A percentile compares a stretch with the other conserved stretches of the same genome.
Evolutionary conservation across 2,113 vertebrate species (phyloP).

Genomic region (Ascaphus truei): DNA sequence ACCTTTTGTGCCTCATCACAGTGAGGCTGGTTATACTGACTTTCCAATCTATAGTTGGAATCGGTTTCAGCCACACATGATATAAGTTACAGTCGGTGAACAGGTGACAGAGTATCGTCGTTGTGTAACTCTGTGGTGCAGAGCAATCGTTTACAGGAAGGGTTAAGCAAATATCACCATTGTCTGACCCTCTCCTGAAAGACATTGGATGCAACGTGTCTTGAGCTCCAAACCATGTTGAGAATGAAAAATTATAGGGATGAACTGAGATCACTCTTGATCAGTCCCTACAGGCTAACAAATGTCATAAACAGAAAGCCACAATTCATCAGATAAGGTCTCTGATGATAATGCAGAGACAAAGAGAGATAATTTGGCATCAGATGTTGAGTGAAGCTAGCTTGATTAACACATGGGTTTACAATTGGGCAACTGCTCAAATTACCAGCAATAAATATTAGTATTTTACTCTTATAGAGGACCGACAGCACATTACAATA

Average conservation of each 20-base stretch:
- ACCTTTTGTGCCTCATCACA: too few species aligned
- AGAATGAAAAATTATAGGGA: constrained; percentile 27
- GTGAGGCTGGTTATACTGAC: too few species aligned
- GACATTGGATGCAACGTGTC: not conserved
- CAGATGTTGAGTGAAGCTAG: constrained; percentile 26
- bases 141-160: too few species aligned
- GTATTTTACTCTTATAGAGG: too few species aligned
- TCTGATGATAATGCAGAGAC: constrained; percentile 2
- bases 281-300: constrained; percentile 29
- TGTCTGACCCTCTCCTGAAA: not conserved
- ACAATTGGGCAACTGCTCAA: not conserved
- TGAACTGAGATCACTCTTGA: constrained; percentile 28
- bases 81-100: too few species aligned
- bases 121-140: too few species aligned
- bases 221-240: constrained; percentile 15
- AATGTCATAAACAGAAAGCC: constrained; percentile 28
- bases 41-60: too few species aligned
- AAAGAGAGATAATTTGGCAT: constrained; percentile 26
- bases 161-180: too few species aligned
- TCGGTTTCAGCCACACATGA: too few species aligned
- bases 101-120: too few species aligned
- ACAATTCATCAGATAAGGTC: constrained; percentile 27
- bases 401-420: constrained; percentile 24
- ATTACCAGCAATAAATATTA: not conserved
- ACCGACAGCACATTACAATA: too few species aligned